phyloP scores from a whole-genome alignment of 2,797 vertebrate species.

The Acomys russatus region DNA sequence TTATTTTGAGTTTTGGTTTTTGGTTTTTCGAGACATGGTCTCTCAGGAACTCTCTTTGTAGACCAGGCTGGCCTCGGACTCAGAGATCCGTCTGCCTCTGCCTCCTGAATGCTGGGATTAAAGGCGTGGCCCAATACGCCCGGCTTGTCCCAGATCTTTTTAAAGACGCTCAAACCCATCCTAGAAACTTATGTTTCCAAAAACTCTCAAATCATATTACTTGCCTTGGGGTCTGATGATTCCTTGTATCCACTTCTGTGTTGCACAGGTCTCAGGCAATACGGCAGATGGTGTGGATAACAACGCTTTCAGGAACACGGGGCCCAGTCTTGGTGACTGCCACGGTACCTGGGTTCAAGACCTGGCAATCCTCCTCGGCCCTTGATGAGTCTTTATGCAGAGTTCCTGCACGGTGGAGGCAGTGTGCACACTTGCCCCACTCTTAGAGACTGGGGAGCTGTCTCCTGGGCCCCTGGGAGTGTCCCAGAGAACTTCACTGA shows the following conservation, averaged over 20 bases:
- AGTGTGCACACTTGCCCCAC: background rate
- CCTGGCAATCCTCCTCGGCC: background rate
- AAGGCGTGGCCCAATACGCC: background rate
- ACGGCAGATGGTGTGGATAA: background rate
- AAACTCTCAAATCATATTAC: no score
- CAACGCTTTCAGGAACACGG: background rate
- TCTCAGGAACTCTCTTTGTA: no score
- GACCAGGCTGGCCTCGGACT: background rate
- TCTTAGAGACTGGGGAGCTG: background rate
- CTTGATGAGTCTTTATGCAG: background rate
- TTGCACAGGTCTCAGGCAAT: background rate
- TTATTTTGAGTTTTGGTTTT: no score
- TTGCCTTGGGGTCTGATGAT: background rate
- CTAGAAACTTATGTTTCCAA: background rate
- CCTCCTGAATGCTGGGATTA: no score
- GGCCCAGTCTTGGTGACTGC: background rate
- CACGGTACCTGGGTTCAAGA: background rate
- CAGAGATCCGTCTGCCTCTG: background rate
- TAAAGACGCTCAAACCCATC: background rate
- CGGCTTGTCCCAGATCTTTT: no score
- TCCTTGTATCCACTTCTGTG: background rate
- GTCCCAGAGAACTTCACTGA: background rate
- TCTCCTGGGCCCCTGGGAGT: background rate
- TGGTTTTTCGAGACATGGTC: no score
- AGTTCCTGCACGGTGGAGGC: background rate